Evolutionary conservation across 2,888 invertebrate genomes (phyloP).

Genomic region (Trissoscelio sp.): DNA sequence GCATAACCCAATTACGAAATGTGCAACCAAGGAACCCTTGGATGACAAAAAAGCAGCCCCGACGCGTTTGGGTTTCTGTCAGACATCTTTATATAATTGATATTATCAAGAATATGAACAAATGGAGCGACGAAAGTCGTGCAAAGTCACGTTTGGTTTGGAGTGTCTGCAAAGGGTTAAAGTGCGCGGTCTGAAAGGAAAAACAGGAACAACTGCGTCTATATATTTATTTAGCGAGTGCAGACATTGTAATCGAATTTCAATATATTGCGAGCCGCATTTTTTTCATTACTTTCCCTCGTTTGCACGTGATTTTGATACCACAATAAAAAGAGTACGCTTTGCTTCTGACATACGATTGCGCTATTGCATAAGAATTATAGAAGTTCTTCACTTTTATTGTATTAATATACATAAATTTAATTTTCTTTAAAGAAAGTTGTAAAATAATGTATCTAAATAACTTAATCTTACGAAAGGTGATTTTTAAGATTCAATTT

Average conservation of each 20-base stretch:
- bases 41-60: not conserved
- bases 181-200: conserved; percentile 1
- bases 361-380: conserved; percentile 26
- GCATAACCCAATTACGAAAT: conserved; percentile 65
- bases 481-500: too few species aligned
- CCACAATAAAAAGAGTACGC: conserved; percentile 39
- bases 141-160: conserved; percentile 7
- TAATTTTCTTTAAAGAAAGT: too few species aligned
- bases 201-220: conserved; percentile 26
- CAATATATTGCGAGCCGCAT: conserved; percentile 69
- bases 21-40: conserved; percentile 7
- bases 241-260: conserved; percentile 76
- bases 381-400: conserved; percentile 22
- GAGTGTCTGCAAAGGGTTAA: not conserved
- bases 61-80: conserved; percentile 26
- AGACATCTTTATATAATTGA: conserved; percentile 46
- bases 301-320: conserved; percentile 38
- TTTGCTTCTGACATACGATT: conserved; percentile 25
- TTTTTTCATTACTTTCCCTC: conserved; percentile 36
- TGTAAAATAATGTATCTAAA: too few species aligned
- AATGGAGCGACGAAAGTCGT: not conserved
- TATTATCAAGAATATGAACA: conserved; percentile 34
- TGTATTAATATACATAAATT: too few species aligned
- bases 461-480: too few species aligned
- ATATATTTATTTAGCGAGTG: conserved; percentile 72